These are phyloP conservation scores for Sympetrum striolatum DNA, from an alignment of 2,888 invertebrate genomes.

Conservation along the genomic window DNA sequence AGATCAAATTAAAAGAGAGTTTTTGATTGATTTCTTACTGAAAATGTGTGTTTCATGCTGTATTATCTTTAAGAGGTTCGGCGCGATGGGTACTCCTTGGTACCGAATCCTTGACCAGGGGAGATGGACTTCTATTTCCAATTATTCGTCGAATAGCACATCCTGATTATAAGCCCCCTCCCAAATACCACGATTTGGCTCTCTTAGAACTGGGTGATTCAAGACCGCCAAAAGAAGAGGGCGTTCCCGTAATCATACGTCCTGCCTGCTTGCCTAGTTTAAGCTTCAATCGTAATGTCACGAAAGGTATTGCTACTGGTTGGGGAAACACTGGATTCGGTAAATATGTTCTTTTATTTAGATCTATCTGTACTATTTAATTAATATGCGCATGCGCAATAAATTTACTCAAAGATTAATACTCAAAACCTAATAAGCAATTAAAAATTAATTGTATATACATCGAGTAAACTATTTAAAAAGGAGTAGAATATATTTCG, in stretches of 20 bases:
- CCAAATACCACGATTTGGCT: conserved; percentile 9
- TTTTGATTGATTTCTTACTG: no score
- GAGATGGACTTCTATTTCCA: background rate
- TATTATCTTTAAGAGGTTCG: background rate
- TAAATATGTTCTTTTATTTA: background rate
- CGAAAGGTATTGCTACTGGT: background rate
- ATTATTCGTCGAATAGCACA: background rate
- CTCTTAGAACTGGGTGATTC: conserved; percentile 6
- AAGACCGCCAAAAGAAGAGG: background rate
- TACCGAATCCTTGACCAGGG: background rate
- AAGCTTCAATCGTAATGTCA: background rate
- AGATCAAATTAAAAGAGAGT: no score
- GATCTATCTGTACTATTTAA: background rate
- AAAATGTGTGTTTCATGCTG: no score
- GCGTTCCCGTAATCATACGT: background rate
- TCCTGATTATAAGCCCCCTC: background rate
- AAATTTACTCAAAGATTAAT: no score
- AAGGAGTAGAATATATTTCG: no score
- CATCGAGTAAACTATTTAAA: no score
- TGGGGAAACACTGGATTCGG: conserved; percentile 3
- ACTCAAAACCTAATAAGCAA: no score
- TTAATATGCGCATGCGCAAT: no score
- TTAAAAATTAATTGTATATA: no score
- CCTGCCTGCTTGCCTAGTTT: background rate
- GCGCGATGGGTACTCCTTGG: conserved; percentile 5